A percentile compares a stretch with the other conserved stretches of the same genome.
phyloP scores from a whole-genome alignment of 2,113 vertebrate species.

The Dissostichus mawsoni region DNA sequence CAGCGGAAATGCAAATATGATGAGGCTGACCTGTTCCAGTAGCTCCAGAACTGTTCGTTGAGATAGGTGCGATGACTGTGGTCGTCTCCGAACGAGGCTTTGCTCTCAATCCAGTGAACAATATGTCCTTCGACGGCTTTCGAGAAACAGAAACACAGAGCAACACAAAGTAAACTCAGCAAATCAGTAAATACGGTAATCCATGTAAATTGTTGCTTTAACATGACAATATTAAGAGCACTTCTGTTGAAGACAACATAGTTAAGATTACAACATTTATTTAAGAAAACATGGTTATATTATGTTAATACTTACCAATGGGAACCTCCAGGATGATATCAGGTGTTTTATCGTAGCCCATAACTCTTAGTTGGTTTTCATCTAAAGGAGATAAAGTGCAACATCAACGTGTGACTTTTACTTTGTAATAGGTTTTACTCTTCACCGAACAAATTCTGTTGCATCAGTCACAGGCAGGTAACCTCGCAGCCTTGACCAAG shows the following conservation, averaged over 20 bases:
- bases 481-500: constrained; percentile 33
- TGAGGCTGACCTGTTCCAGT: constrained; percentile 94
- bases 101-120: constrained; percentile 99
- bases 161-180: not conserved
- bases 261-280: not conserved
- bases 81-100: constrained; percentile 98
- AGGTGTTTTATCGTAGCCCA: constrained; percentile 99
- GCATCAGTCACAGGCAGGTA: constrained; percentile 40
- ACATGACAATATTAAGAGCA: constrained; percentile 47
- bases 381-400: constrained; percentile 82
- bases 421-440: constrained; percentile 4
- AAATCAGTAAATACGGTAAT: not conserved
- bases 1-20: not conserved
- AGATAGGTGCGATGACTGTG: constrained; percentile 95
- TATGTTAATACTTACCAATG: constrained; percentile 88
- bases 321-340: constrained; percentile 98
- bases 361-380: constrained; percentile 97
- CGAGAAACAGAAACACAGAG: constrained; percentile 39
- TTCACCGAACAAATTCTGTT: constrained; percentile 8
- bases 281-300: constrained; percentile 13
- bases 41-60: constrained; percentile 99
- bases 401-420: constrained; percentile 22
- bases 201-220: not conserved
- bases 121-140: constrained; percentile 96
- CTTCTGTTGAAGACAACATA: constrained; percentile 12